Conservation (phyloP, 30 jellyfish, hydroid and myxozoan genomes). For the Hydractinia echinata region DNA sequence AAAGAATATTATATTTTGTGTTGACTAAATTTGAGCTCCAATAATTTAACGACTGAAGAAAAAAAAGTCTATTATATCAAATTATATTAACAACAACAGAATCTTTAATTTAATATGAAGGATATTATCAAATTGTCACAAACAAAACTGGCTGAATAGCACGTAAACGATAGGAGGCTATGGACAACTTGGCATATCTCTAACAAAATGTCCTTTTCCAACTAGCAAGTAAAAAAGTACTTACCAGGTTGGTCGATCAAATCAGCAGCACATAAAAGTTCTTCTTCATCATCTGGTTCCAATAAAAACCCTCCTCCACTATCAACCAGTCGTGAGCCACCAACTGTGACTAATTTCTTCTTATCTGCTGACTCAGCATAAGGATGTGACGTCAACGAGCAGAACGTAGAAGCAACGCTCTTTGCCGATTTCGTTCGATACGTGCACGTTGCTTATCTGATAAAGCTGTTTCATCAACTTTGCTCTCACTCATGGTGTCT, state of each 20-base stretch:
- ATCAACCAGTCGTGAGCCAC: conserved; percentile 54
- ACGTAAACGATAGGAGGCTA: too few relatives aligned
- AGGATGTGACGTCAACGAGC: conserved; percentile 43
- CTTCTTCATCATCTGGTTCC: conserved; percentile 61
- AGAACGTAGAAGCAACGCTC: conserved; percentile 63
- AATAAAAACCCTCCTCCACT: conserved; percentile 88
- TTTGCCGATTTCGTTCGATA: conserved; percentile 61
- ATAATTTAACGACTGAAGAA: too few relatives aligned
- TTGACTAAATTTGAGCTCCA: too few relatives aligned
- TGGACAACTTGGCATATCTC: too few relatives aligned
- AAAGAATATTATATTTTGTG: too few relatives aligned
- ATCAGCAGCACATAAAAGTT: conserved; percentile 5
- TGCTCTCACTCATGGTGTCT: background rate
- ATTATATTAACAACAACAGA: too few relatives aligned
- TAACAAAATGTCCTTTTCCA: too few relatives aligned
- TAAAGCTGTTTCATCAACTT: background rate
- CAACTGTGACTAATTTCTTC: background rate
- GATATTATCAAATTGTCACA: too few relatives aligned
- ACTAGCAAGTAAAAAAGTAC: background rate
- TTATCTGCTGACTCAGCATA: conserved; percentile 10
- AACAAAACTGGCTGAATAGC: too few relatives aligned
- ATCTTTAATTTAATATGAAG: too few relatives aligned
- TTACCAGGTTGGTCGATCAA: conserved; percentile 26
- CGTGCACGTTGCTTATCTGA: conserved; percentile 59
- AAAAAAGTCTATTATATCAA: too few relatives aligned